Percentiles rank a stretch among this genome's conserved stretches.
Evolutionary conservation across 2,888 invertebrate genomes (phyloP).

Genomic region (Baccha elongata): DNA sequence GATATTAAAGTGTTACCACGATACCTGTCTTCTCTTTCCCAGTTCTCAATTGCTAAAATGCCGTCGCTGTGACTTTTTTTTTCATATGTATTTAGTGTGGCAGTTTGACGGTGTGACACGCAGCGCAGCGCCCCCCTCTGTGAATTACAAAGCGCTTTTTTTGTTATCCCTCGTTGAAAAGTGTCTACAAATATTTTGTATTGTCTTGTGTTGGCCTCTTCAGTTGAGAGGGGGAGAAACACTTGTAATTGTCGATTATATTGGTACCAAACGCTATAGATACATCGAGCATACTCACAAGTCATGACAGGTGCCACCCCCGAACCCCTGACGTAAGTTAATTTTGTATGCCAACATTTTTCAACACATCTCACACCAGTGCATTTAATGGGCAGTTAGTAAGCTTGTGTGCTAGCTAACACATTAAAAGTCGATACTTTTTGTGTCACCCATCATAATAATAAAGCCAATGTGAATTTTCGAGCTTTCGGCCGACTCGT

Average conservation of each 20-base stretch:
- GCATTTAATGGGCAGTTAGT: slow-evolving; percentile 34
- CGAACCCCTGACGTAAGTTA: not conserved
- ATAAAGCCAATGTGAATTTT: slow-evolving; percentile 56
- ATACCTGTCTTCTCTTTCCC: slow-evolving; percentile 30
- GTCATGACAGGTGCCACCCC: slow-evolving; percentile 38
- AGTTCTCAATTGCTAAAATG: slow-evolving; percentile 50
- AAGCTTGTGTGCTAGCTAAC: slow-evolving; percentile 58
- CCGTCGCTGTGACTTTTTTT: slow-evolving; percentile 29
- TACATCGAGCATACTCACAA: slow-evolving; percentile 35
- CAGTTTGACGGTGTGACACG: slow-evolving; percentile 24
- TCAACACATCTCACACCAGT: slow-evolving; percentile 16
- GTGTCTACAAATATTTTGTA: not conserved
- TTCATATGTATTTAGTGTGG: slow-evolving; percentile 12
- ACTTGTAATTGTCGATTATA: slow-evolving; percentile 71
- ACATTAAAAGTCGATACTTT: slow-evolving; percentile 62
- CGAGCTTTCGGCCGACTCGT: slow-evolving; percentile 37
- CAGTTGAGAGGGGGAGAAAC: slow-evolving; percentile 41
- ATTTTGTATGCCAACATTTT: not conserved
- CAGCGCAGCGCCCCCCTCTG: slow-evolving; percentile 56
- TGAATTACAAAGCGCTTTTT: slow-evolving; percentile 69
- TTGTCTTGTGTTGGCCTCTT: slow-evolving; percentile 48
- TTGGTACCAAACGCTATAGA: slow-evolving; percentile 6
- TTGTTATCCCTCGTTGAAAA: slow-evolving; percentile 58
- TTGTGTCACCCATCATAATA: slow-evolving; percentile 33
- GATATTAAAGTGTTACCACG: slow-evolving; percentile 50